These are phyloP conservation scores for Pteromalus puparum DNA, from an alignment of 1,140 invertebrate species.

Conservation along the genomic window DNA sequence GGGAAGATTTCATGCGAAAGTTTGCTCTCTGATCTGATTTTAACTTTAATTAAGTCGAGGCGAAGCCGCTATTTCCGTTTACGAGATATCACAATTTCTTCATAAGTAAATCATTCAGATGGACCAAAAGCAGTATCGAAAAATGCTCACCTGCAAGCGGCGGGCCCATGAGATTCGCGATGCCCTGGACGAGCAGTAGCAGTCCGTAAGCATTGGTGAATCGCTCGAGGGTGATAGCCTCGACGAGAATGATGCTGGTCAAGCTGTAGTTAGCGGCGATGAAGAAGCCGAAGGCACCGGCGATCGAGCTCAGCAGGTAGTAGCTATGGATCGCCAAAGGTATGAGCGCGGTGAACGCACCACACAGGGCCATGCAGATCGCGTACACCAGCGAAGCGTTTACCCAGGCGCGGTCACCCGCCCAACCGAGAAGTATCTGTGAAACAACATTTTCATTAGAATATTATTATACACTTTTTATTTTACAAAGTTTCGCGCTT, in stretches of 20 bases:
- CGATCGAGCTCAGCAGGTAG: constrained; percentile 77
- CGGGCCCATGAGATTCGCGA: constrained; percentile 91
- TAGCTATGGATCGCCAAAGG: constrained; percentile 80
- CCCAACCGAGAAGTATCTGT: constrained; percentile 90
- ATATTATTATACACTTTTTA: too few relatives aligned
- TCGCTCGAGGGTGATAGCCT: constrained; percentile 88
- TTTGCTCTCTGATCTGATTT: too few relatives aligned
- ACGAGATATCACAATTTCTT: too few relatives aligned
- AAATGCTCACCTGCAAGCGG: constrained; percentile 84
- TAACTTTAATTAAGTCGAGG: too few relatives aligned
- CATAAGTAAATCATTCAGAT: too few relatives aligned
- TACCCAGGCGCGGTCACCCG: constrained; percentile 87
- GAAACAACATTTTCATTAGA: constrained; percentile 47
- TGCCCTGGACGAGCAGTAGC: constrained; percentile 89
- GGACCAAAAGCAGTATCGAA: background rate
- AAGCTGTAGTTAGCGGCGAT: constrained; percentile 92
- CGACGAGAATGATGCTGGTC: constrained; percentile 90
- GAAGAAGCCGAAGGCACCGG: constrained; percentile 87
- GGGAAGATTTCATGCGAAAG: too few relatives aligned
- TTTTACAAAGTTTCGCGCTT: constrained; percentile 49
- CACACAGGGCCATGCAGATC: constrained; percentile 86
- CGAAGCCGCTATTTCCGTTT: too few relatives aligned
- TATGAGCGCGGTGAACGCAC: constrained; percentile 82
- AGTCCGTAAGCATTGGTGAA: constrained; percentile 95
- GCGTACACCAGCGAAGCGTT: constrained; percentile 86